Base-by-base conservation (phyloP, 2,888 invertebrate genomes). In the Andrena camellia region DNA sequence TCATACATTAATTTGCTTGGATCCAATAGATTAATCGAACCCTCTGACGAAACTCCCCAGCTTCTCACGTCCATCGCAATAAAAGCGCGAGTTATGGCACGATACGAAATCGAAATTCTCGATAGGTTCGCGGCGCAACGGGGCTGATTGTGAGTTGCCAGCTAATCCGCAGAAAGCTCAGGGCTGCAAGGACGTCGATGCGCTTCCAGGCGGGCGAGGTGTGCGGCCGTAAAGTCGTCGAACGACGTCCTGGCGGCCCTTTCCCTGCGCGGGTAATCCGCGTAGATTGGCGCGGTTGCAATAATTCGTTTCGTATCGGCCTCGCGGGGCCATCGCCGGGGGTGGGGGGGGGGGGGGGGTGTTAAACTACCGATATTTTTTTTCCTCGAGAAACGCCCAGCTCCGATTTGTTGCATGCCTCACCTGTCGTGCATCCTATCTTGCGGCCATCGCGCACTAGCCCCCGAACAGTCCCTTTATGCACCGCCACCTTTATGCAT, bases 221-320 rank as follows among this genome's bases (percentile, higher is more conserved):
- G 81, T 67, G 67, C 67, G 70, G 64, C 73, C 75, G 86, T 86
- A 86, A 88, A 88, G 78, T 88, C 79, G 73, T 73, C 73, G 78
- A 85, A 86, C 88, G 83, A 83, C 73, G 74, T 88, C 81, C 88
- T 79, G 67, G 64, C 63, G 83, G 80, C 71, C 83, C 81, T 89
- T 87, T 83, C 79, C 69, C 70, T 54, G 69, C 50, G 42, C 81
- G 63, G 66, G 87, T 89, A 89, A 86, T 89, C 84, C 87, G 76
- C 76, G 79, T 78, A 84, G 84, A 89, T 87, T 89, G 89, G 84
- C 84, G 78, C 84, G 72, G 77, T 42, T 48, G 84, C 82, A 90
- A 89, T 90, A 88, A 90, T 88, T 90, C 84, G 83, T 81, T 81
- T 63, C 57, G 86, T 88, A 85, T 87, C 86, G 83, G 83, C 63